A percentile compares a stretch with the other conserved stretches of the same genome.
Evolutionary conservation across 1,140 invertebrate genomes (phyloP).

Genomic region (Kradibia gibbosae): DNA sequence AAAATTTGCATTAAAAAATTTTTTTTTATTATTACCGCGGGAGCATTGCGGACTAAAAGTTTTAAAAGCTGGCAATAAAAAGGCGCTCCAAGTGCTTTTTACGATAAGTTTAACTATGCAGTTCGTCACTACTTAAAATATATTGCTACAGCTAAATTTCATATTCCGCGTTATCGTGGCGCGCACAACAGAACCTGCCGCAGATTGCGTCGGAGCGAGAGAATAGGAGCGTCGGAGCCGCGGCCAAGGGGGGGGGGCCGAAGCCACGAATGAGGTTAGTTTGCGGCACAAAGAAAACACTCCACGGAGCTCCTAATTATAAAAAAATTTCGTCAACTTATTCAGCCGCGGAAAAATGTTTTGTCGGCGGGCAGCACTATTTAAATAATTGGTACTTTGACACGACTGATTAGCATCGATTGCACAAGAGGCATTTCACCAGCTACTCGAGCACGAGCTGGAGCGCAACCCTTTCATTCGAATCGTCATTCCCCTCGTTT

Average conservation of each 20-base stretch:
- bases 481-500: neutral
- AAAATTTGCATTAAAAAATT: slow-evolving; percentile 50
- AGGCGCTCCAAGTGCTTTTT: slow-evolving; percentile 50
- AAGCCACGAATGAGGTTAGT: slow-evolving; percentile 40
- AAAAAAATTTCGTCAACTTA: slow-evolving; percentile 44
- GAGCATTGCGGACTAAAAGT: slow-evolving; percentile 49
- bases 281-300: slow-evolving; percentile 44
- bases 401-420: slow-evolving; percentile 37
- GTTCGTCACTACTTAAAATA: slow-evolving; percentile 54
- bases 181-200: neutral
- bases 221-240: neutral
- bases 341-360: slow-evolving; percentile 38
- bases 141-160: slow-evolving; percentile 50
- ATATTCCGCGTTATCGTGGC: slow-evolving; percentile 47
- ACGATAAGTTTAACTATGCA: slow-evolving; percentile 53
- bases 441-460: neutral
- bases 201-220: slow-evolving; percentile 13
- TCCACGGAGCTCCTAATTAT: slow-evolving; percentile 40
- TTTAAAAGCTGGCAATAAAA: slow-evolving; percentile 52
- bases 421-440: slow-evolving; percentile 5
- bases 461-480: slow-evolving; percentile 8
- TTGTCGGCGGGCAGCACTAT: slow-evolving; percentile 18
- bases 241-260: neutral
- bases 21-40: slow-evolving; percentile 47
- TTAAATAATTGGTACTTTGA: slow-evolving; percentile 40